A percentile compares a stretch with the other conserved stretches of the same genome.
These are phyloP conservation scores for Ethmia dodecea DNA, from an alignment of 2,888 invertebrate genomes.

Conservation along the genomic window DNA sequence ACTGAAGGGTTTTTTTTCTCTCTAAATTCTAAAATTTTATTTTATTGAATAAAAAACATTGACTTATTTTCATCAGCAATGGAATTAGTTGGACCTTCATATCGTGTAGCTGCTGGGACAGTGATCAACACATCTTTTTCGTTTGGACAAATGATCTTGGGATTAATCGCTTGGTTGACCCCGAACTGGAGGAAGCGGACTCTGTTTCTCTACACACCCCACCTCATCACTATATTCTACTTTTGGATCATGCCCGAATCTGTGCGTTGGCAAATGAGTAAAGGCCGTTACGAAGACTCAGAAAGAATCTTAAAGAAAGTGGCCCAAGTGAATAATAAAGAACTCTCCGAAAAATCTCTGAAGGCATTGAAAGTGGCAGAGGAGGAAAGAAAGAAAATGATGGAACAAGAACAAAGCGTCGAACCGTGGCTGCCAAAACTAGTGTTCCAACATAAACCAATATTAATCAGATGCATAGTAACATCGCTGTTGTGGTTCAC, in stretches of 20 bases:
- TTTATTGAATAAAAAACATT: background rate
- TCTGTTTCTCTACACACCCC: constrained; percentile 80
- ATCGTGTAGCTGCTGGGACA: constrained; percentile 82
- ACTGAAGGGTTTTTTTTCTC: too few species aligned
- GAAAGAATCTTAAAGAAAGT: constrained; percentile 78
- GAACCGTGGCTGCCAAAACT: constrained; percentile 49
- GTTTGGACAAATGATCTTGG: constrained; percentile 81
- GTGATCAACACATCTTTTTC: constrained; percentile 83
- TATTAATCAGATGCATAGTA: constrained; percentile 39
- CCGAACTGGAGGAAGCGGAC: constrained; percentile 83
- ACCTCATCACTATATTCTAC: constrained; percentile 78
- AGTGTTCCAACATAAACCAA: constrained; percentile 41
- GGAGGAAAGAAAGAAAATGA: constrained; percentile 31
- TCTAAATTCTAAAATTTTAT: background rate
- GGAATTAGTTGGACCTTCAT: constrained; percentile 84
- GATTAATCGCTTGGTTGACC: constrained; percentile 81
- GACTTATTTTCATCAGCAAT: constrained; percentile 66
- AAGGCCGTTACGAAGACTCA: constrained; percentile 80
- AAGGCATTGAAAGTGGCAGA: constrained; percentile 31
- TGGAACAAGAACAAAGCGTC: constrained; percentile 47
- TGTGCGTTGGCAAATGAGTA: constrained; percentile 85
- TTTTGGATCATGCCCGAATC: constrained; percentile 82
- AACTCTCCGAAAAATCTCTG: constrained; percentile 43
- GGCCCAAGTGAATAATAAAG: constrained; percentile 75
- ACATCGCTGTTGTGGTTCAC: constrained; percentile 80